Evolutionary conservation across 2,888 invertebrate genomes (phyloP), one percentile per base, ranked within the genome.

Genomic region (Elysia crispata): DNA sequence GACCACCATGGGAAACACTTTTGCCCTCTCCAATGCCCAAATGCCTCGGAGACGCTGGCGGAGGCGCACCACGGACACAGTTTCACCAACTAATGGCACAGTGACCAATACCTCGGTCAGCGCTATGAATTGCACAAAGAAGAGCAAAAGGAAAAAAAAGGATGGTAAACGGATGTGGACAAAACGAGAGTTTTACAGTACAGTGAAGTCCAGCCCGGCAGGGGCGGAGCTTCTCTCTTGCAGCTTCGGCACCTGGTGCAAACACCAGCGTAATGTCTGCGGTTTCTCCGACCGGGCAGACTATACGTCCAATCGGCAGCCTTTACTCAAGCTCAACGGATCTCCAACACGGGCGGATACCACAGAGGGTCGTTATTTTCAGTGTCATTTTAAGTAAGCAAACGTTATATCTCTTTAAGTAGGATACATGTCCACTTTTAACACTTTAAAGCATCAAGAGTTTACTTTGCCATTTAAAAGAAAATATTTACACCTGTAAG

Each of bases 281-380:
- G 87, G 87, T 0, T 87, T 86, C 69, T 84, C 83, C 5, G 87
- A 87, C 67, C 83, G 80, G 49, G 85, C 86, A 0, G 85, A 87
- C 78, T 87, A 85, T 76, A 85, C 85, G 1, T 76, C 76, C 28
- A 76, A 50, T 28, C 50, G 76, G 8, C 50, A 75, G 23, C 76
- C 76, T 0, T 57, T 79, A 11, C 74, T 79, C 5, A 80, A 81
- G 28, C 81, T 86, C 0, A 82, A 83, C 76, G 86, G 87, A 13
- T 83, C 87, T 13, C 80, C 86, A 1, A 86, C 84, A 15, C 86
- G 86, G 76, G 87, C 88, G 0, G 88, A 88, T 69, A 84, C 84
- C 13, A 86, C 85, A 1, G 83, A 86, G 64, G 88, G 88, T 0
- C 67, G 86, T 13, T 86, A 54, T 33, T 80, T 80, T 30, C 70